phyloP scores from a whole-genome alignment of 2,888 invertebrate species.

The Drosophila setosimentum region DNA sequence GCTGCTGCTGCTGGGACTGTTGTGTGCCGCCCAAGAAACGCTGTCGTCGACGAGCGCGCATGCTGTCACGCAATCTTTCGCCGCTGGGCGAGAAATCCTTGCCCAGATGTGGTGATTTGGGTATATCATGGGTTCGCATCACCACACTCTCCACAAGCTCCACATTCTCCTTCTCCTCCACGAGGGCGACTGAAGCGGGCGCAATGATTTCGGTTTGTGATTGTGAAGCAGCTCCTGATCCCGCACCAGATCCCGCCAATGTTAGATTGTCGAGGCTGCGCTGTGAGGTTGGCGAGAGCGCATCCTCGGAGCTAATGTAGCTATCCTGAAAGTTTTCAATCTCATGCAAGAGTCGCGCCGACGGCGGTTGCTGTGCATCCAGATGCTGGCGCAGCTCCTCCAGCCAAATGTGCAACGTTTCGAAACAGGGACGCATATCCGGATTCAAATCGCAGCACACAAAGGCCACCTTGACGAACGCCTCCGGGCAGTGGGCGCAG shows the following conservation, averaged over 20 bases:
- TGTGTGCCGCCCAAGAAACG: slow-evolving; percentile 61
- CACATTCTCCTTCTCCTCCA: slow-evolving; percentile 42
- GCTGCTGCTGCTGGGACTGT: slow-evolving; percentile 53
- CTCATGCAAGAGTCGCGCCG: slow-evolving; percentile 89
- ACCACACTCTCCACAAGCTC: slow-evolving; percentile 71
- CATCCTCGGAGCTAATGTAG: slow-evolving; percentile 84
- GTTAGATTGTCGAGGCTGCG: slow-evolving; percentile 83
- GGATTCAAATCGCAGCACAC: slow-evolving; percentile 96
- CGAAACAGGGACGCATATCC: slow-evolving; percentile 95
- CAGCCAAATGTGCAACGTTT: slow-evolving; percentile 95
- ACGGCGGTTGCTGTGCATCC: slow-evolving; percentile 88
- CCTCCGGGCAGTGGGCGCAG: slow-evolving; percentile 92
- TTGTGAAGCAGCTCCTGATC: neutral
- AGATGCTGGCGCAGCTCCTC: slow-evolving; percentile 91
- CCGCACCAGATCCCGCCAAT: slow-evolving; percentile 36
- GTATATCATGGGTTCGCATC: slow-evolving; percentile 80
- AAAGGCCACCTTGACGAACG: slow-evolving; percentile 95
- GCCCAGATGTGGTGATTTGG: slow-evolving; percentile 85
- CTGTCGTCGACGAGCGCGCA: slow-evolving; percentile 84
- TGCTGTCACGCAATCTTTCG: slow-evolving; percentile 84
- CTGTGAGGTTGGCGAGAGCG: slow-evolving; percentile 84
- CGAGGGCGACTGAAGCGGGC: neutral
- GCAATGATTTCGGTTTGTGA: neutral
- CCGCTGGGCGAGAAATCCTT: slow-evolving; percentile 85
- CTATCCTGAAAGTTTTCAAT: slow-evolving; percentile 89